These are phyloP conservation scores for Patella ulyssiponensis DNA, from an alignment of 2,888 invertebrate genomes.

Conservation along the genomic window DNA sequence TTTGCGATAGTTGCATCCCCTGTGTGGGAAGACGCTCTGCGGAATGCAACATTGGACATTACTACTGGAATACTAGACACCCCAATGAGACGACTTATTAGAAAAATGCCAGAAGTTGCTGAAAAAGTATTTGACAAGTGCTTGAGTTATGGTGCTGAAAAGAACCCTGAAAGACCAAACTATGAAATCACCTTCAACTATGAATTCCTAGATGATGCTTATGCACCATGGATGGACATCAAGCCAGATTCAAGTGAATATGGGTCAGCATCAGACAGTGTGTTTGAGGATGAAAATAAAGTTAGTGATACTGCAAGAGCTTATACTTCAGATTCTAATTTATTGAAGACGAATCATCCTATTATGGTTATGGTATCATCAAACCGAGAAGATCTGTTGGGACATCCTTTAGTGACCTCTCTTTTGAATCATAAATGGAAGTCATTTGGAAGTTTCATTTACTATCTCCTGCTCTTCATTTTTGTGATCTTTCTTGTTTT, in stretches of 20 bases:
- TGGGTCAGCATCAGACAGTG: slow-evolving; percentile 58
- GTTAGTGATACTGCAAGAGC: slow-evolving; percentile 60
- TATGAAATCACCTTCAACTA: slow-evolving; percentile 73
- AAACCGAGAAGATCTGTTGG: slow-evolving; percentile 72
- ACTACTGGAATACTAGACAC: slow-evolving; percentile 68
- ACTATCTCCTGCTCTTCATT: slow-evolving; percentile 73
- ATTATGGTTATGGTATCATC: slow-evolving; percentile 72
- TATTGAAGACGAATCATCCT: slow-evolving; percentile 72
- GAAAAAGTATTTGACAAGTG: slow-evolving; percentile 68
- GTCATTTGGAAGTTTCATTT: slow-evolving; percentile 73
- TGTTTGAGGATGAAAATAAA: slow-evolving; percentile 66
- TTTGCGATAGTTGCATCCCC: slow-evolving; percentile 69
- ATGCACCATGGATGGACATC: slow-evolving; percentile 65
- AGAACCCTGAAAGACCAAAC: slow-evolving; percentile 60
- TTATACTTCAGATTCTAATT: slow-evolving; percentile 67
- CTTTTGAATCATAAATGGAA: slow-evolving; percentile 74
- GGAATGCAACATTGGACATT: slow-evolving; percentile 67
- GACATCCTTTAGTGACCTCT: slow-evolving; percentile 74
- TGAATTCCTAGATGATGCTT: slow-evolving; percentile 74
- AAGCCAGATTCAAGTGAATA: slow-evolving; percentile 42
- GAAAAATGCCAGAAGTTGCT: slow-evolving; percentile 73
- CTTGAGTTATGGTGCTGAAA: slow-evolving; percentile 56
- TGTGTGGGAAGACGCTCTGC: slow-evolving; percentile 72
- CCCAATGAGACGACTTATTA: slow-evolving; percentile 74
- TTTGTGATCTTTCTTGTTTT: slow-evolving; percentile 73